These are phyloP conservation scores for Agrochola litura DNA, from an alignment of 2,888 invertebrate genomes.

Conservation along the genomic window DNA sequence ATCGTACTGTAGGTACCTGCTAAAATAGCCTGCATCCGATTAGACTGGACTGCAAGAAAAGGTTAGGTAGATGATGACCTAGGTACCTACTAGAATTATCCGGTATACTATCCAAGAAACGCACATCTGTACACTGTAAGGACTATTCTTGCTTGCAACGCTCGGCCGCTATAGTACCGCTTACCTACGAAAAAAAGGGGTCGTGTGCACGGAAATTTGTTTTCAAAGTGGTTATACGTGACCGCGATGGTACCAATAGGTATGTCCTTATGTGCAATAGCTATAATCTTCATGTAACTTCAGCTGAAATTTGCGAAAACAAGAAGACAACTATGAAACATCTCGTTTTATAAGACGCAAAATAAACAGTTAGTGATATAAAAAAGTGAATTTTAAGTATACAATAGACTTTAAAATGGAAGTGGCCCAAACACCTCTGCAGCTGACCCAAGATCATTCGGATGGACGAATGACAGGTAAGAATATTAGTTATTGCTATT, in stretches of 20 bases:
- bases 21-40: no score
- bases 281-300: not conserved
- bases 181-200: no score
- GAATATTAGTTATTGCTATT: not conserved
- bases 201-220: no score
- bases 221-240: no score
- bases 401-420: slow-evolving; percentile 79
- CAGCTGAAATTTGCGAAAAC: slow-evolving; percentile 11
- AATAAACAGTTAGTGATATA: slow-evolving; percentile 24
- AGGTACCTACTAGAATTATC: not conserved
- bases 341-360: slow-evolving; percentile 1
- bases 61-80: not conserved
- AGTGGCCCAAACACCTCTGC: slow-evolving; percentile 86
- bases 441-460: slow-evolving; percentile 86
- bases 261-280: slow-evolving; percentile 30
- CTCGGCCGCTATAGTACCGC: no score
- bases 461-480: slow-evolving; percentile 84
- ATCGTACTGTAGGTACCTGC: not conserved
- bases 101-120: no score
- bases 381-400: slow-evolving; percentile 37
- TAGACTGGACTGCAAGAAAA: no score
- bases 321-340: slow-evolving; percentile 30
- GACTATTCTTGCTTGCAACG: no score
- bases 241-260: slow-evolving; percentile 4
- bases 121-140: no score